phyloP scores from a whole-genome alignment of 2,113 vertebrate species.

The Caranx melampygus region DNA sequence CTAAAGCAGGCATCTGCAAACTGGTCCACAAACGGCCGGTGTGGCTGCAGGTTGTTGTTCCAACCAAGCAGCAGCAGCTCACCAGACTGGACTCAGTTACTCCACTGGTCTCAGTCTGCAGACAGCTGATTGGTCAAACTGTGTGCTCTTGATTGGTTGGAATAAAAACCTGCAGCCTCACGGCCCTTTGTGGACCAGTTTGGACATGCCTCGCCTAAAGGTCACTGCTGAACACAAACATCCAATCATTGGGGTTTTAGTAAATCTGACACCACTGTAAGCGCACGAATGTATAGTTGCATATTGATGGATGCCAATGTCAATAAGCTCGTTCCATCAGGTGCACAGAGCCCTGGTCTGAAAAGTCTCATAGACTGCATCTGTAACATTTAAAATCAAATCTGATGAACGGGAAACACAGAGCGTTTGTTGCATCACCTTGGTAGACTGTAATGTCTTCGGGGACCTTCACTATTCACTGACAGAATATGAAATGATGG shows the following conservation, averaged over 20 bases:
- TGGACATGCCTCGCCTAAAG: neutral
- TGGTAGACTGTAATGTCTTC: neutral
- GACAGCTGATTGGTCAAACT: too few species aligned
- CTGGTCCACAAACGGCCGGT: too few species aligned
- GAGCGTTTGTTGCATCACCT: constrained; percentile 3
- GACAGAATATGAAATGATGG: constrained; percentile 4
- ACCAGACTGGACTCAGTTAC: too few species aligned
- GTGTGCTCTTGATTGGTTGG: too few species aligned
- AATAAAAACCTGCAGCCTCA: too few species aligned
- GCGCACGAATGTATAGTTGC: too few species aligned
- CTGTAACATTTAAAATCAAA: neutral
- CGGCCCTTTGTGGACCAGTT: too few species aligned
- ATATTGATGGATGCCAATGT: too few species aligned
- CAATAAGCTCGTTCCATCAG: neutral
- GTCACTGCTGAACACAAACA: neutral
- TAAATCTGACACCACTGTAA: neutral
- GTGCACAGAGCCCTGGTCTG: neutral
- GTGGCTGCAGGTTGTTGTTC: too few species aligned
- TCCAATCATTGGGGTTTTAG: neutral
- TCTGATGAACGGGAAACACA: neutral
- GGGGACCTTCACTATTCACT: neutral
- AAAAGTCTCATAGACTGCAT: neutral
- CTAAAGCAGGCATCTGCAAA: too few species aligned
- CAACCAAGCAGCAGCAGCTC: too few species aligned
- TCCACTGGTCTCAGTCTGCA: too few species aligned